phyloP scores from a whole-genome alignment of 2,888 invertebrate genomes.

The Heliconius hortense region DNA sequence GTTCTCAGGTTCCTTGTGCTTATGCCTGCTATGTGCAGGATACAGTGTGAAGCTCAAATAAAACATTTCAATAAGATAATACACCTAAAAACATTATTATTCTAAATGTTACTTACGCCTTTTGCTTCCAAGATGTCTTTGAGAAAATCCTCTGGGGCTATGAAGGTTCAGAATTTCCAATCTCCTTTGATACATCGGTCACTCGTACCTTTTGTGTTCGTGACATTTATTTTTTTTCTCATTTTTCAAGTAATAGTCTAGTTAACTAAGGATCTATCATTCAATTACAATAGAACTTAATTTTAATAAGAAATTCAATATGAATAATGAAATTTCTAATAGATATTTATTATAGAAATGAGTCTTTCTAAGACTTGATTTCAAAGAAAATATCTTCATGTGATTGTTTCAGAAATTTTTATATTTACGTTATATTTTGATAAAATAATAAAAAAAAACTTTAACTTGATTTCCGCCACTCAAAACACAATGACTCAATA shows the following conservation, averaged over 20 bases:
- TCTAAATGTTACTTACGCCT: not conserved
- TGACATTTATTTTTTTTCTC: not conserved
- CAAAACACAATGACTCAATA: not conserved
- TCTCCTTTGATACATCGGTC: slow-evolving; percentile 27
- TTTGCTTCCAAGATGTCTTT: not conserved
- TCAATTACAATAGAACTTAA: not conserved
- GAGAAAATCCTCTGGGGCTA: slow-evolving; percentile 27
- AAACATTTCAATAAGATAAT: not conserved
- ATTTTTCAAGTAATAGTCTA: slow-evolving; percentile 19
- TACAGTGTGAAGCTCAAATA: not conserved
- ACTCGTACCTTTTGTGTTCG: slow-evolving; percentile 18
- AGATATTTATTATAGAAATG: not conserved
- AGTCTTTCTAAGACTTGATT: not conserved
- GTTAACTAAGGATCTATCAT: not conserved
- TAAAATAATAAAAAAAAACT: too few species aligned
- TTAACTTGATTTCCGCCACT: not conserved
- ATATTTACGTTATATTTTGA: too few species aligned
- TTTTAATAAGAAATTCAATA: not conserved
- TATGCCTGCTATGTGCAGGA: too few species aligned
- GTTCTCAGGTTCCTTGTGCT: too few species aligned
- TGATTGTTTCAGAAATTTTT: too few species aligned
- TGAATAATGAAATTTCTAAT: not conserved
- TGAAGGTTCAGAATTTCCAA: slow-evolving; percentile 27
- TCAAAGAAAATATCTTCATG: too few species aligned
- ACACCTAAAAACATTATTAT: not conserved